A percentile compares a stretch with the other conserved stretches of the same genome.
Conservation (phyloP, 2,888 invertebrate genomes). For the Agriopis leucophaearia region DNA sequence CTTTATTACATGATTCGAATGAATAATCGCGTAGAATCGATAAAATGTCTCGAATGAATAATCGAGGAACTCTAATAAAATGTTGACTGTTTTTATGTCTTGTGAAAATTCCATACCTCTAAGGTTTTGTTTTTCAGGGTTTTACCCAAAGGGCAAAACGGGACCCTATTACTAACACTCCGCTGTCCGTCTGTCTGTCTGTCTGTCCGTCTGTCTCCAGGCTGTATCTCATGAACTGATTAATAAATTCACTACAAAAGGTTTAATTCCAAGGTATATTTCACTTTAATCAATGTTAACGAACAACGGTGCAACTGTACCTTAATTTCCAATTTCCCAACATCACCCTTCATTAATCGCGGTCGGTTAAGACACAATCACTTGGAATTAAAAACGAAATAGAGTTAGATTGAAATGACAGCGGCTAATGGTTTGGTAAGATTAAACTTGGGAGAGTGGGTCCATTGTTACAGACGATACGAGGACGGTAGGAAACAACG, state of each 20-base stretch:
- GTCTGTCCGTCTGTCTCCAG: too few relatives aligned
- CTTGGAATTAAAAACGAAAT: constrained; percentile 8
- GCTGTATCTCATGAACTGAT: too few relatives aligned
- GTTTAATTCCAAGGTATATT: background rate
- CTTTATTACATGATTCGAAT: constrained; percentile 1
- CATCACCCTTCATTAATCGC: constrained; percentile 6
- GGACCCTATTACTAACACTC: too few relatives aligned
- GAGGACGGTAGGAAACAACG: background rate
- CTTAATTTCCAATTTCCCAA: constrained; percentile 2
- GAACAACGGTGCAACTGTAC: background rate
- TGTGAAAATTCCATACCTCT: background rate
- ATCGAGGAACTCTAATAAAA: background rate
- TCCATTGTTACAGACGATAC: constrained; percentile 3
- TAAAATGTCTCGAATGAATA: constrained; percentile 4
- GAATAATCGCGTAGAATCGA: constrained; percentile 3
- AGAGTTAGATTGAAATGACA: constrained; percentile 13
- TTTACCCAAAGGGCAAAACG: too few relatives aligned
- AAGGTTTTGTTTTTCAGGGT: too few relatives aligned
- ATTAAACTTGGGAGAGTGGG: background rate
- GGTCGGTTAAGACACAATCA: constrained; percentile 10
- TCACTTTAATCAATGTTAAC: background rate
- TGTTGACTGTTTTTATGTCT: background rate
- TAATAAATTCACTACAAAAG: background rate
- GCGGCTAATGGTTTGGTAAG: constrained; percentile 13
- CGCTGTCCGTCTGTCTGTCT: too few relatives aligned